Conservation (phyloP, 2,888 invertebrate species). For the Mimumesa dahlbomi region DNA sequence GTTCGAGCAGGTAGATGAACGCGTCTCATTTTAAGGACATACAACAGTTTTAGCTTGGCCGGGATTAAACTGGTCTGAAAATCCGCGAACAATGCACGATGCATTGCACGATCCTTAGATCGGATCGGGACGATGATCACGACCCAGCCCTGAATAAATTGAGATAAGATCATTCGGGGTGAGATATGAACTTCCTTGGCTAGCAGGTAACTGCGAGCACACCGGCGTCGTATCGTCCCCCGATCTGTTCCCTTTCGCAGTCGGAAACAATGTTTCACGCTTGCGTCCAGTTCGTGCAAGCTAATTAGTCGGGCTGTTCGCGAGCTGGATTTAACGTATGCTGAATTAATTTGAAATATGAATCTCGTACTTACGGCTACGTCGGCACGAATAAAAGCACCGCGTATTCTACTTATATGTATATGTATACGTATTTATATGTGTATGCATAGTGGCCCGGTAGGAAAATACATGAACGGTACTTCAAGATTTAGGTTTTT, state of each 20-base stretch:
- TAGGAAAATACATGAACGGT: too few relatives aligned
- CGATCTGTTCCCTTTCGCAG: conserved; percentile 63
- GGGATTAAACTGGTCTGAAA: conserved; percentile 4
- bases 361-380: background rate
- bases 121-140: conserved; percentile 44
- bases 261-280: conserved; percentile 63
- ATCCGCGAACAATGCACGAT: conserved; percentile 18
- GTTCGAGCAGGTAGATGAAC: too few relatives aligned
- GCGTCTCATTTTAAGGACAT: too few relatives aligned
- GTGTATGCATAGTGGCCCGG: too few relatives aligned
- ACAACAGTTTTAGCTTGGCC: too few relatives aligned
- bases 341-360: conserved; percentile 26
- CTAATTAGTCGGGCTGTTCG: conserved; percentile 51
- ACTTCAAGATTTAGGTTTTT: too few relatives aligned
- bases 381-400: background rate
- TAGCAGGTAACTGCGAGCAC: conserved; percentile 4
- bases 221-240: conserved; percentile 42
- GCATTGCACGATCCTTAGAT: conserved; percentile 37
- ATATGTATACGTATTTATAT: too few relatives aligned
- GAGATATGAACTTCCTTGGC: conserved; percentile 47
- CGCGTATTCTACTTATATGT: too few relatives aligned
- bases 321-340: conserved; percentile 35
- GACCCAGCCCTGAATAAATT: conserved; percentile 56
- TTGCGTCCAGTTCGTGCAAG: conserved; percentile 34
- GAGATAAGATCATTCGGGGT: conserved; percentile 51